phyloP scores from a whole-genome alignment of 2,113 vertebrate species.

The Cathartes aura region DNA sequence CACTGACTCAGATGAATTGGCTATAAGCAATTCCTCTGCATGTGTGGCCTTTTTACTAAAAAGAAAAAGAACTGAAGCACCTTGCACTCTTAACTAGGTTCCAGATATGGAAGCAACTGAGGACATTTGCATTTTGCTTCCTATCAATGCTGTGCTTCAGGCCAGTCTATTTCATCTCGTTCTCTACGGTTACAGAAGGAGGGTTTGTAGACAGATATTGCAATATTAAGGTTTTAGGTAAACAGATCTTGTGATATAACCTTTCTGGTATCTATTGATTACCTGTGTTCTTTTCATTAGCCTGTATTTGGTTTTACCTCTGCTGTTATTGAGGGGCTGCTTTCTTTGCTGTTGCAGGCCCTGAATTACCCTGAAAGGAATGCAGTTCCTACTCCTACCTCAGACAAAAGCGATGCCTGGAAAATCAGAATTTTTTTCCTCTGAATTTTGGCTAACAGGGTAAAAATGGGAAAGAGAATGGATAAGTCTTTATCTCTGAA shows the following conservation, averaged over 20 bases:
- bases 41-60: background rate
- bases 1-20: background rate
- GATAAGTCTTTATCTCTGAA: background rate
- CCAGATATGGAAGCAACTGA: background rate
- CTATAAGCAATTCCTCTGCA: background rate
- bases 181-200: background rate
- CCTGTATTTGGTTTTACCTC: background rate
- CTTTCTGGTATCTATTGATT: background rate
- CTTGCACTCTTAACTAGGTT: background rate
- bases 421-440: background rate
- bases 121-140: background rate
- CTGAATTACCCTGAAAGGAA: background rate
- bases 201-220: background rate
- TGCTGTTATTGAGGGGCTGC: background rate
- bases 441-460: background rate
- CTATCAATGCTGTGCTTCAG: background rate
- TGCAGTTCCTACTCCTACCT: background rate
- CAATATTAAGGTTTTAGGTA: background rate
- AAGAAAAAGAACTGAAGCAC: background rate
- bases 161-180: background rate
- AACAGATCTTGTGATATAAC: background rate
- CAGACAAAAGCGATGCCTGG: background rate
- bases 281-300: background rate
- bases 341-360: background rate
- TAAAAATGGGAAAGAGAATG: background rate